Percentiles rank a stretch among this genome's conserved stretches.
Evolutionary conservation across 2,797 vertebrate species (phyloP).

Genomic region (Sarcoramphus papa): DNA sequence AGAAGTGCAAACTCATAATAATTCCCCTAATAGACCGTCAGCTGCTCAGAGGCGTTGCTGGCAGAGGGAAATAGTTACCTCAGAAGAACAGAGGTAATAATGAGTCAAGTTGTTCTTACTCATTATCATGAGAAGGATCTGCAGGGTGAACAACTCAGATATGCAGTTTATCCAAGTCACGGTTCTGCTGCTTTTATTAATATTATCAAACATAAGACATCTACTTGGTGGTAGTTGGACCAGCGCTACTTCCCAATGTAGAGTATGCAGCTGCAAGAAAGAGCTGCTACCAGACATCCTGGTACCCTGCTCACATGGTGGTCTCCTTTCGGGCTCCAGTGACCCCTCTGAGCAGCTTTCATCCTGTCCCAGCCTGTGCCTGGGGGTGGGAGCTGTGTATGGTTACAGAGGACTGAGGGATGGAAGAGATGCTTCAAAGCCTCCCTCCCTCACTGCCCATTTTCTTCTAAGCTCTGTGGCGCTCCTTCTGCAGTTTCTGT

Average conservation of each 20-base stretch:
- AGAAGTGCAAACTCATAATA: background rate
- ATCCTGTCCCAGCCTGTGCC: fast-evolving
- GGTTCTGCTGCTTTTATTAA: background rate
- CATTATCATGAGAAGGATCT: background rate
- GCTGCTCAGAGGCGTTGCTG: background rate
- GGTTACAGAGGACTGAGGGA: background rate
- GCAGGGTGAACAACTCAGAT: background rate
- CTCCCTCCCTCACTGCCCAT: background rate
- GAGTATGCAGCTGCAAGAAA: background rate
- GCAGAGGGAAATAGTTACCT: background rate
- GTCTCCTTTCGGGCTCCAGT: background rate
- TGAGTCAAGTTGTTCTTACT: background rate
- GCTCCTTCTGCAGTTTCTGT: background rate
- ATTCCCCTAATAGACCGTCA: background rate
- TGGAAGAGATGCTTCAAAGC: background rate
- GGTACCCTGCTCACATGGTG: fast-evolving
- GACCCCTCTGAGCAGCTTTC: background rate
- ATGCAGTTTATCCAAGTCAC: background rate
- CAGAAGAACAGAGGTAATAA: background rate
- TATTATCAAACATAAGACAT: background rate
- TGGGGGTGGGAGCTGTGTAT: background rate
- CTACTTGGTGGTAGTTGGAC: background rate
- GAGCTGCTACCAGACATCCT: background rate
- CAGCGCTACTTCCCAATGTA: background rate
- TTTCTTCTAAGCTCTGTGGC: background rate